phyloP scores from a whole-genome alignment of 2,888 invertebrate species.

The Bellardia pandia region DNA sequence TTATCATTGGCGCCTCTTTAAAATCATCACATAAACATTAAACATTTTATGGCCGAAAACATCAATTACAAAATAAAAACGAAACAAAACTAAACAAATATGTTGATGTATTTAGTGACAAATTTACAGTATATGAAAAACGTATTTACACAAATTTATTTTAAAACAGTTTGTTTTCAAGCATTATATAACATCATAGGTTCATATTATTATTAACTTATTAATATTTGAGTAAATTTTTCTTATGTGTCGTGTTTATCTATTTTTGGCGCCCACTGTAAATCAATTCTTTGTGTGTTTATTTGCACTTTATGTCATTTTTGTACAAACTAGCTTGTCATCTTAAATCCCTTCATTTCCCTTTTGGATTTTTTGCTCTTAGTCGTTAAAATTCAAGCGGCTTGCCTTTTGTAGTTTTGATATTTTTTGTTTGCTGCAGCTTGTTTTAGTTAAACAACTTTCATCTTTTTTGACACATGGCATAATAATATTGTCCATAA shows the following conservation, averaged over 20 bases:
- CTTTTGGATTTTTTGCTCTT: constrained; percentile 7
- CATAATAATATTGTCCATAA: constrained; percentile 72
- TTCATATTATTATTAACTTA: no score
- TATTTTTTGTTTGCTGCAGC: constrained; percentile 13
- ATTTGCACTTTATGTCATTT: constrained; percentile 68
- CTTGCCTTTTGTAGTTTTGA: constrained; percentile 52
- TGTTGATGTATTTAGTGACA: constrained; percentile 12
- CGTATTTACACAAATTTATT: background rate
- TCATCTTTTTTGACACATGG: constrained; percentile 71
- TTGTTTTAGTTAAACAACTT: constrained; percentile 63
- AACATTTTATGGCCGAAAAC: constrained; percentile 35
- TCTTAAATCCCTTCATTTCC: constrained; percentile 59
- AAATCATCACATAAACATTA: constrained; percentile 49
- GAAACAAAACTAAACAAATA: constrained; percentile 7
- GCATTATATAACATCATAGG: no score
- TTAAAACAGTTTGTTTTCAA: background rate
- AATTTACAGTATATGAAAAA: constrained; percentile 1
- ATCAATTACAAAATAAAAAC: constrained; percentile 1
- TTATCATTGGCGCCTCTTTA: constrained; percentile 66
- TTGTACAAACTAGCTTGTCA: constrained; percentile 70
- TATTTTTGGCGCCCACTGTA: constrained; percentile 25
- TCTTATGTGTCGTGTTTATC: background rate
- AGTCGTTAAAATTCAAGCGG: constrained; percentile 55
- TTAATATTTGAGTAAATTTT: no score
- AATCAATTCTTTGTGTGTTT: constrained; percentile 62